Conservation (phyloP, 2,113 vertebrate genomes). For the Gavialis gangeticus region DNA sequence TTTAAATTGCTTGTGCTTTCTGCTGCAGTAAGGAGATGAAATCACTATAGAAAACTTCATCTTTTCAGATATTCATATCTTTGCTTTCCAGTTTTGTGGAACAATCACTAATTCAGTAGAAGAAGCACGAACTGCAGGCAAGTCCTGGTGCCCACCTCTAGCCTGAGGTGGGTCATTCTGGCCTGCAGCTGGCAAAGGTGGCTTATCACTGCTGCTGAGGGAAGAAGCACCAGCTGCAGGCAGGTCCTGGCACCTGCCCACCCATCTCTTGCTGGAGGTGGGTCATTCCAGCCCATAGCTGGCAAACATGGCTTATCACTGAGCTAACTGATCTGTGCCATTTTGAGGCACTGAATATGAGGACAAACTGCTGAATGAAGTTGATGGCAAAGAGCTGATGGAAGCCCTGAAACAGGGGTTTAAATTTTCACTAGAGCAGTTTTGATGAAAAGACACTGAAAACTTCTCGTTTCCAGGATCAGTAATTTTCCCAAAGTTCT, state of each 20-base stretch:
- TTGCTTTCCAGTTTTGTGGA: not conserved
- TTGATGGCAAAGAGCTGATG: not conserved
- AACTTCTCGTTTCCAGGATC: not conserved
- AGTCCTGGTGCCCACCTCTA: too few species aligned
- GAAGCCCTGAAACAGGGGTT: not conserved
- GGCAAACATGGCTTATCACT: too few species aligned
- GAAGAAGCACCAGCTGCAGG: too few species aligned
- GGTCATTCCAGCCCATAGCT: too few species aligned
- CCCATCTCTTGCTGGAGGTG: too few species aligned
- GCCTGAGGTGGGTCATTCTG: too few species aligned
- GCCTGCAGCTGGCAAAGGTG: too few species aligned
- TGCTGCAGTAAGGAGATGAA: not conserved
- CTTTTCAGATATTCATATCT: not conserved
- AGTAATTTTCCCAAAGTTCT: too few species aligned
- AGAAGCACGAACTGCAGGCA: too few species aligned
- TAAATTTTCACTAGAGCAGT: rapidly evolving
- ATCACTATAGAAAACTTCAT: not conserved
- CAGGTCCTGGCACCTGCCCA: too few species aligned
- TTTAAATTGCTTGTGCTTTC: not conserved
- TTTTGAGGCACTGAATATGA: not conserved
- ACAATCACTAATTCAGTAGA: not conserved
- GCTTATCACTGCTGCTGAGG: too few species aligned
- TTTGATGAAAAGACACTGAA: not conserved
- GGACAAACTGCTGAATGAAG: not conserved
- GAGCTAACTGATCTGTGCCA: not conserved